Percentiles rank a stretch among this genome's conserved stretches.
Evolutionary conservation across 2,113 vertebrate genomes (phyloP).

Genomic region (Capreolus pygargus): DNA sequence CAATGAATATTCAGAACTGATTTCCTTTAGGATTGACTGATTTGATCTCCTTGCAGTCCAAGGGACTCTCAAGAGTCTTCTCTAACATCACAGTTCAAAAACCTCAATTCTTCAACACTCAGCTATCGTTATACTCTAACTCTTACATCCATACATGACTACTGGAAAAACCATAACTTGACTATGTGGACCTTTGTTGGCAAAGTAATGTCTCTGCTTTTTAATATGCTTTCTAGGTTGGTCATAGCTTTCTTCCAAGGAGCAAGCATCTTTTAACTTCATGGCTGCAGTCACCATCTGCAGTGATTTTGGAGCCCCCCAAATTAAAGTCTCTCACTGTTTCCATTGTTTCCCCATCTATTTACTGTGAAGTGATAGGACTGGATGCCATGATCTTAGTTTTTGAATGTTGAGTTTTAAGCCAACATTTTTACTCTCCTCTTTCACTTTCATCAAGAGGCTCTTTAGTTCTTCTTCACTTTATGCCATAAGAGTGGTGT

Average conservation of each 20-base stretch:
- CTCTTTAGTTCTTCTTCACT: neutral
- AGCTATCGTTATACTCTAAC: neutral
- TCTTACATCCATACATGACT: neutral
- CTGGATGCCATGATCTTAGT: neutral
- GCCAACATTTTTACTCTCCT: neutral
- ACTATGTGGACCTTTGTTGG: neutral
- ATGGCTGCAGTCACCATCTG: neutral
- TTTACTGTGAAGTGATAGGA: neutral
- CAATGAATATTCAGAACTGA: neutral
- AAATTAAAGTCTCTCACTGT: neutral
- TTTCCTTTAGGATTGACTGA: neutral
- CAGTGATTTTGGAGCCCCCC: neutral
- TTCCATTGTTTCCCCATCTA: neutral
- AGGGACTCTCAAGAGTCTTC: neutral
- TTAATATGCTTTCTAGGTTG: neutral
- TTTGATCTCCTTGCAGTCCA: neutral
- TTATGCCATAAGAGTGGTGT: neutral
- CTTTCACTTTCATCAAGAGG: neutral
- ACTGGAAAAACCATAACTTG: neutral
- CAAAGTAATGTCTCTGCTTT: neutral
- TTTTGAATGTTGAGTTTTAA: neutral
- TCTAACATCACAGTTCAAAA: neutral
- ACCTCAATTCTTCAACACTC: neutral
- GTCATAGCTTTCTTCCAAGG: neutral
- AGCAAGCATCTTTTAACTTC: neutral